These are phyloP conservation scores for Merluccius polli DNA, from an alignment of 2,797 vertebrate species.

Conservation along the genomic window DNA sequence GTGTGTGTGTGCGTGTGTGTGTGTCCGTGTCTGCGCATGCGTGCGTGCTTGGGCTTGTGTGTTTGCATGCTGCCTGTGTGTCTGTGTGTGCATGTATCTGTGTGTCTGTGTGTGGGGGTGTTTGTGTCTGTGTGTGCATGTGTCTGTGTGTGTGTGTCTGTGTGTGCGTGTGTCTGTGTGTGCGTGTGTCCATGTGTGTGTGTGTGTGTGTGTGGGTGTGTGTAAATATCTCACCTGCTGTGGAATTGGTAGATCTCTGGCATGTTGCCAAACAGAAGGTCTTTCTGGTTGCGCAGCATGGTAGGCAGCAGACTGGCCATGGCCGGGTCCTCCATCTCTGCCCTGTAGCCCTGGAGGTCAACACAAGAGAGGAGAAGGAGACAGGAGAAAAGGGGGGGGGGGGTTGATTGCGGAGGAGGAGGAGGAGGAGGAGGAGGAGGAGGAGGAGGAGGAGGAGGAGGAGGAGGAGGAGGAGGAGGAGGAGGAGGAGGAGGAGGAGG, in stretches of 20 bases:
- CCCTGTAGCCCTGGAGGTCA: constrained; percentile 83
- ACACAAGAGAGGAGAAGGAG: background rate
- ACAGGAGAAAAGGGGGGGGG: too few species aligned
- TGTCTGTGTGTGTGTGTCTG: background rate
- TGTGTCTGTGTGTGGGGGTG: constrained; percentile 27
- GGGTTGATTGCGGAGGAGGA: background rate
- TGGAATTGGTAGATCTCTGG: constrained; percentile 95
- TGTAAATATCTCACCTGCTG: constrained; percentile 78
- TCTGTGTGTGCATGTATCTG: constrained; percentile 11
- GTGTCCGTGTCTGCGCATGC: too few species aligned
- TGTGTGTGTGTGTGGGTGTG: background rate
- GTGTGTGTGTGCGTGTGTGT: too few species aligned
- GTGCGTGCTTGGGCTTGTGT: background rate
- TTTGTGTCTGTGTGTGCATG: constrained; percentile 17
- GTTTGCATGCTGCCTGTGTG: constrained; percentile 9
- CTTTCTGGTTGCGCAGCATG: constrained; percentile 83
- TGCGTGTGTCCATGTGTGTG: background rate
- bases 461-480: background rate
- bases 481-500: background rate
- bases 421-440: background rate
- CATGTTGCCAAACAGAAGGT: constrained; percentile 95
- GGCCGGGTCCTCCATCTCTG: constrained; percentile 92
- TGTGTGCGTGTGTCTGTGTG: constrained; percentile 16
- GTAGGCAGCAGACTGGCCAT: constrained; percentile 83
- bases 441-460: background rate